Base-by-base conservation (phyloP, 2,797 vertebrate genomes). In the Acipenser ruthenus region DNA sequence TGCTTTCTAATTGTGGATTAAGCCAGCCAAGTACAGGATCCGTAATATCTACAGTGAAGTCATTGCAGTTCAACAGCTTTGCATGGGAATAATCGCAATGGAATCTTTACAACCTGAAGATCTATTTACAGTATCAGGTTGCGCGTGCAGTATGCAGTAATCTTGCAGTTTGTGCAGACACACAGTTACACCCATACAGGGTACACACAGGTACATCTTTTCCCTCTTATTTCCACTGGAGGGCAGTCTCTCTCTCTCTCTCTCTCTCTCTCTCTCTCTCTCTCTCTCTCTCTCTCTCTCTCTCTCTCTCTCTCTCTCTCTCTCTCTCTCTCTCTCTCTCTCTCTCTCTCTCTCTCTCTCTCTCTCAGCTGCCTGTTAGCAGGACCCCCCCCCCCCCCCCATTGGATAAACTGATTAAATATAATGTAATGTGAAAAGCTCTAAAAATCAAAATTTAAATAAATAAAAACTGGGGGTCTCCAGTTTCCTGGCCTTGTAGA, bases 211-310 rank as follows among this genome's bases (percentile, higher is more conserved):
- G 6, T 58, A 10, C 55, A n/a, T 58, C 6, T n/a, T 58, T 58
- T 12, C 11, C 2, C 6, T 11, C 7, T 53, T 53, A 53, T 53
- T 53, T 8, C 11, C 11, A 53, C 8, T 2, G 51, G 51, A 53
- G 12, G 15, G 8, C 15, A 60, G 8, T 65, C 50, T 74, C 73
- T 59, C 49, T 76, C 72, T 77, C 70, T 80, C 67, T 78, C 79
- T 67, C 71, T 77, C 77, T 74, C 1, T 55, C 1, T 18, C 50
- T 47, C 66, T 50, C 49, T 75, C 10, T 65, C 72, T 74, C 63
- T 76, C 49, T 50, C 10, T 69, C 65, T 66, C 61, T 9, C 63
- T 64, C 51, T 61, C 49, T n/a, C 6, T 58, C 64, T 49, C 18
- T 62, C 50, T 64, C 6, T 61, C 59, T 60, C 49, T 73, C 55